phyloP scores from a whole-genome alignment of 35 echinoderm and acorn worm species.

The Ophioderma brevispina region DNA sequence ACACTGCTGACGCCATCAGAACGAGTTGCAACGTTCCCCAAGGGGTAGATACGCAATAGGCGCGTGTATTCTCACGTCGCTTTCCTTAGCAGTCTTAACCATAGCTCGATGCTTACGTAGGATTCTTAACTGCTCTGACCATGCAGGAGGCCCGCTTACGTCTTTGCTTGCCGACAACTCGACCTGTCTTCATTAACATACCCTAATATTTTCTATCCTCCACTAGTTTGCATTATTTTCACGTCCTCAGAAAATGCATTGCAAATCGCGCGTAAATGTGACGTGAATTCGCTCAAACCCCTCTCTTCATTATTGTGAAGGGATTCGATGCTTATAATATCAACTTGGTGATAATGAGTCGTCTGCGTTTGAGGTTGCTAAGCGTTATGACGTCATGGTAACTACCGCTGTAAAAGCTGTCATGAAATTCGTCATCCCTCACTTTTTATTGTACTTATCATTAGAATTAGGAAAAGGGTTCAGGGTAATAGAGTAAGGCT shows the following conservation, averaged over 20 bases:
- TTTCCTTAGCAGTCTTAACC: neutral
- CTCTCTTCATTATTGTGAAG: neutral
- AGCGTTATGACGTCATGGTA: neutral
- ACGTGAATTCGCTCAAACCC: neutral
- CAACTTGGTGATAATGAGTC: neutral
- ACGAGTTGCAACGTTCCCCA: neutral
- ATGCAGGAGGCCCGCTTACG: neutral
- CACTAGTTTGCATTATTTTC: neutral
- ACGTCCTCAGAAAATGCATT: neutral
- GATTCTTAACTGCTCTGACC: neutral
- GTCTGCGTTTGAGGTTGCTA: neutral
- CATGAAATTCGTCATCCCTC: neutral
- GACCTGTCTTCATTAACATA: neutral
- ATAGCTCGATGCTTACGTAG: neutral
- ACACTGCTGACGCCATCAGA: constrained; percentile 4
- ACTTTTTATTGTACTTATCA: no score
- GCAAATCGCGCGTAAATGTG: neutral
- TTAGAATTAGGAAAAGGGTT: neutral
- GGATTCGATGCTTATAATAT: constrained; percentile 1
- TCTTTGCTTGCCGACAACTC: neutral
- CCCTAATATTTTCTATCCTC: neutral
- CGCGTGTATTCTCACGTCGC: neutral
- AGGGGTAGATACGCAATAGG: neutral
- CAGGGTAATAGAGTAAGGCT: neutral
- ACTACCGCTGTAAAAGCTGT: neutral